Percentiles rank a stretch among this genome's conserved stretches.
Evolutionary conservation across 2,113 vertebrate genomes (phyloP).

Genomic region (Sakesphorus luctuosus): DNA sequence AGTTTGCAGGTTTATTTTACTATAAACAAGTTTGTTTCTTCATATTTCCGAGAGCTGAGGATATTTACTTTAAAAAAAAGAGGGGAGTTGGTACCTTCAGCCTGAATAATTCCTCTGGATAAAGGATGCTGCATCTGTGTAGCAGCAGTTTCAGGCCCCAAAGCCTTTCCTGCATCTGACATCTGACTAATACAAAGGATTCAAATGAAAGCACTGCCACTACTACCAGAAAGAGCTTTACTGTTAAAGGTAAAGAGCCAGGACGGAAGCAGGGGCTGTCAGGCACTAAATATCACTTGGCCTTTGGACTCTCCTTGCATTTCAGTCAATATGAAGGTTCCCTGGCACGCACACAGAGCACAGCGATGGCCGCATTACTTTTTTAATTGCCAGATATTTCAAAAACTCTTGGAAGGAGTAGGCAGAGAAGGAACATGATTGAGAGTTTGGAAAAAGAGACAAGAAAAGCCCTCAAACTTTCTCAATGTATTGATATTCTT

Average conservation of each 20-base stretch:
- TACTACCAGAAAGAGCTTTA: neutral
- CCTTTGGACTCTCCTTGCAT: neutral
- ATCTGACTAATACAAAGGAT: neutral
- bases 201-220: neutral
- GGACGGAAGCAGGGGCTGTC: neutral
- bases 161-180: neutral
- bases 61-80: neutral
- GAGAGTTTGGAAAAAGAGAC: neutral
- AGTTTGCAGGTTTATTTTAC: neutral
- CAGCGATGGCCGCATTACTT: neutral
- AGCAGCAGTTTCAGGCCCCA: neutral
- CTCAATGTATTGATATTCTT: slow-evolving; percentile 54
- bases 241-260: neutral
- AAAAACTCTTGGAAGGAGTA: neutral
- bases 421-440: neutral
- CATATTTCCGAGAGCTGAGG: neutral
- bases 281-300: neutral
- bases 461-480: slow-evolving; percentile 1
- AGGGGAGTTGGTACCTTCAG: neutral
- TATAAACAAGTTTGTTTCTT: neutral
- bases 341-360: neutral
- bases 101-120: neutral
- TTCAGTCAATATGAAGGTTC: neutral
- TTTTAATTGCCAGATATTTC: neutral
- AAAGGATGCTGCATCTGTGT: neutral